A percentile compares a stretch with the other conserved stretches of the same genome.
Evolutionary conservation across 1,140 invertebrate genomes (phyloP).

Genomic region (Macrocentrus cingulum): DNA sequence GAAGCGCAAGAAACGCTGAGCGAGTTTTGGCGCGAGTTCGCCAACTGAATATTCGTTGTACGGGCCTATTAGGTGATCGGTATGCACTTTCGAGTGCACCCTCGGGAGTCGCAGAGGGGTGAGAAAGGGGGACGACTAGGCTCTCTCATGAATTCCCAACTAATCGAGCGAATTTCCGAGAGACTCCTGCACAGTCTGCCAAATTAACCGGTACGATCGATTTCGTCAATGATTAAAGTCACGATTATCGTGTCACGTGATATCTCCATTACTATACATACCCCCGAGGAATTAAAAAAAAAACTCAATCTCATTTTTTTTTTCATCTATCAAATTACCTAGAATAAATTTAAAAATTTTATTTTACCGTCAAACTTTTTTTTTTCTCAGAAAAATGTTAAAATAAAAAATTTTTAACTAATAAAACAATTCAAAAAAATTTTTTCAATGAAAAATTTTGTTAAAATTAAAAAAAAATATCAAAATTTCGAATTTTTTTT

Average conservation of each 20-base stretch:
- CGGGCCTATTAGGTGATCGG: slow-evolving; percentile 27
- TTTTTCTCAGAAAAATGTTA: too few relatives aligned
- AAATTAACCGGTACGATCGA: slow-evolving; percentile 17
- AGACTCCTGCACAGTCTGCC: slow-evolving; percentile 16
- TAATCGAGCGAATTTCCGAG: slow-evolving; percentile 35
- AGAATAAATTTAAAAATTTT: too few relatives aligned
- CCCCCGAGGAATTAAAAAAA: too few relatives aligned
- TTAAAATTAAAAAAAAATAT: too few relatives aligned
- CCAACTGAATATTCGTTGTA: slow-evolving; percentile 21
- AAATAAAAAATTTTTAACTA: too few relatives aligned
- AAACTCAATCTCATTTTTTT: too few relatives aligned
- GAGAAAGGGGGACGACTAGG: neutral
- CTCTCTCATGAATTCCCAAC: slow-evolving; percentile 33
- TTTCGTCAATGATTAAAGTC: slow-evolving; percentile 17
- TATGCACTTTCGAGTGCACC: slow-evolving; percentile 32
- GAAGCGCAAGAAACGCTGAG: neutral
- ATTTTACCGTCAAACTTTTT: too few relatives aligned
- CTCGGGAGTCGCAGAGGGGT: slow-evolving; percentile 28
- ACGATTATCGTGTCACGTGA: slow-evolving; percentile 11
- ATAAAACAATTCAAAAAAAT: too few relatives aligned
- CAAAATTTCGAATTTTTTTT: too few relatives aligned
- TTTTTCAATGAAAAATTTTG: too few relatives aligned
- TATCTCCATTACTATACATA: neutral
- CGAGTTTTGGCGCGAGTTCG: neutral
- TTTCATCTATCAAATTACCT: too few relatives aligned